Conservation (phyloP, 2,113 vertebrate species). For the Jacana jacana region DNA sequence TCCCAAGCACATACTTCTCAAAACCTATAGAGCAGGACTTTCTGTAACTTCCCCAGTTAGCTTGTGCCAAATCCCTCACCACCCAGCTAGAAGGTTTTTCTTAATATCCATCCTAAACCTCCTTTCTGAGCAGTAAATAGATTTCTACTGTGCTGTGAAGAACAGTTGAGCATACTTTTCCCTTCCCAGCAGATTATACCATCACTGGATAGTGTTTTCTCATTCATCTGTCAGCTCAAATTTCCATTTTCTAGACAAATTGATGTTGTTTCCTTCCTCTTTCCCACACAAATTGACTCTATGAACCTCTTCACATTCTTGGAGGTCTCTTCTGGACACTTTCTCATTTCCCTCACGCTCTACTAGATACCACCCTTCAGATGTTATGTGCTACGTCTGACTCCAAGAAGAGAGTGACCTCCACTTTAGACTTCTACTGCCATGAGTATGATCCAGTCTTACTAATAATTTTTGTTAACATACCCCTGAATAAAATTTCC, state of each 20-base stretch:
- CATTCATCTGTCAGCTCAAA: not conserved
- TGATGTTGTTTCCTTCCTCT: not conserved
- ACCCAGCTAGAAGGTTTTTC: not conserved
- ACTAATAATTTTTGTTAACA: not conserved
- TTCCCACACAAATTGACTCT: not conserved
- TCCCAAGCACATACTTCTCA: not conserved
- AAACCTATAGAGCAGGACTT: not conserved
- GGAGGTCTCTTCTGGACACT: not conserved
- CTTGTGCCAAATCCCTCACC: not conserved
- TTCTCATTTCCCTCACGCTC: not conserved
- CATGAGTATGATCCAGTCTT: not conserved
- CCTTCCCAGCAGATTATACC: not conserved
- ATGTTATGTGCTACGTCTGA: too few species aligned
- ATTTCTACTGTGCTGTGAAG: not conserved
- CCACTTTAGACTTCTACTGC: not conserved
- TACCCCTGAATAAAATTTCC: not conserved
- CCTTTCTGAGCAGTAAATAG: not conserved
- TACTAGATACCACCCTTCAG: not conserved
- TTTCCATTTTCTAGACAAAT: not conserved
- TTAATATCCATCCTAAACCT: not conserved
- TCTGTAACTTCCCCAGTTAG: not conserved
- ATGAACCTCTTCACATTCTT: not conserved
- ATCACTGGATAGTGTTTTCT: not conserved
- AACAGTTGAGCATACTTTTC: not conserved
- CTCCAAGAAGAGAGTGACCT: not conserved